These are phyloP conservation scores for Acromyrmex heyeri DNA, from an alignment of 1,140 invertebrate genomes.

Conservation along the genomic window DNA sequence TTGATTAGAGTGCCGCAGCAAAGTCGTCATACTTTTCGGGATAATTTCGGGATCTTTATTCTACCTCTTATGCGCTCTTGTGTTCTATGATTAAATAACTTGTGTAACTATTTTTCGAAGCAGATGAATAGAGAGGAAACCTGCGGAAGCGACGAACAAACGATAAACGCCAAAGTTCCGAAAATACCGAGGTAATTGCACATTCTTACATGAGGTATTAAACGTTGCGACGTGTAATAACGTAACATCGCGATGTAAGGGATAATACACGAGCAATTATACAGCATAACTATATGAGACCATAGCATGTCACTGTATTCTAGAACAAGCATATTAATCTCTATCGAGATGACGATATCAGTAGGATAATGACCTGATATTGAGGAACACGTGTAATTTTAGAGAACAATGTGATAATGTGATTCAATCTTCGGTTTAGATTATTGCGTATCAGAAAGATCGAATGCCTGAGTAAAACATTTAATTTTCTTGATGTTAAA, in stretches of 20 bases:
- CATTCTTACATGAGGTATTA: constrained; percentile 48
- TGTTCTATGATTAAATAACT: constrained; percentile 61
- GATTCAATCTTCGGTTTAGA: constrained; percentile 20
- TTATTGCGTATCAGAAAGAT: constrained; percentile 2
- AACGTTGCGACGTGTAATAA: constrained; percentile 3
- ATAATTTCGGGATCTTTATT: not conserved
- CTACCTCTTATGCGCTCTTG: not conserved
- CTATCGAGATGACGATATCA: not conserved
- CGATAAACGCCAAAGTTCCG: constrained; percentile 34
- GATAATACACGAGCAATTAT: not conserved
- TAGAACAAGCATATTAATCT: not conserved
- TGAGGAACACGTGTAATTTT: constrained; percentile 27
- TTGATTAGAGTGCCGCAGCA: constrained; percentile 2
- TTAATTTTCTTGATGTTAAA: constrained; percentile 51
- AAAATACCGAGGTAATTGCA: constrained; percentile 46
- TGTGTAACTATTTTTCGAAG: constrained; percentile 50
- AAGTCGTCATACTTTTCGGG: constrained; percentile 18
- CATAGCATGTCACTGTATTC: not conserved
- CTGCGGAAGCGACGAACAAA: not conserved
- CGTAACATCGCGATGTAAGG: not conserved
- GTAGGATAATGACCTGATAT: not conserved
- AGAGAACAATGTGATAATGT: constrained; percentile 32
- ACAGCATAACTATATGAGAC: not conserved
- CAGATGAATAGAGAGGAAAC: not conserved
- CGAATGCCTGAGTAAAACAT: not conserved